Evolutionary conservation across 2,888 invertebrate species (phyloP).

Genomic region (Habrosyne pyritoides): DNA sequence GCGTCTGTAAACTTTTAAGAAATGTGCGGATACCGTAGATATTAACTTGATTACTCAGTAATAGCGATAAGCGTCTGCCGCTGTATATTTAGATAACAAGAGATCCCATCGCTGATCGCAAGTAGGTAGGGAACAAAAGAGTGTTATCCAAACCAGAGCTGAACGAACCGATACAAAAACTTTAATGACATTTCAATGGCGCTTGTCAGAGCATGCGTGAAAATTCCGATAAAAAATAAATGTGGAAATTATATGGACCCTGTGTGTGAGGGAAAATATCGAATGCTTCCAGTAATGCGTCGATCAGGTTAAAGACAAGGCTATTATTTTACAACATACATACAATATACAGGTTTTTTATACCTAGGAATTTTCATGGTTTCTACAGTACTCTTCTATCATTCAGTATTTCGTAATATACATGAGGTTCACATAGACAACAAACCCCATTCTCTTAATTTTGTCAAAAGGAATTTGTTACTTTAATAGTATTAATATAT

Average conservation of each 20-base stretch:
- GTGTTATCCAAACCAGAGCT: constrained; percentile 15
- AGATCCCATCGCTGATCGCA: constrained; percentile 20
- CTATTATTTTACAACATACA: neutral
- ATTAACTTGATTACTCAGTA: constrained; percentile 14
- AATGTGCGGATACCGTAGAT: neutral
- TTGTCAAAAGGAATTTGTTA: no score
- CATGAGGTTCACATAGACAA: no score
- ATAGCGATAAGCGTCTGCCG: constrained; percentile 17
- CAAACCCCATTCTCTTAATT: no score
- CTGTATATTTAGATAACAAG: constrained; percentile 23
- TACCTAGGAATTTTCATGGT: no score
- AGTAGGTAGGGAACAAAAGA: neutral
- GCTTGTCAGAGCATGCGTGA: constrained; percentile 36
- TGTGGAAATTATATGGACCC: constrained; percentile 41
- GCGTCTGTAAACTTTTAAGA: constrained; percentile 10
- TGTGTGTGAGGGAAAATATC: neutral
- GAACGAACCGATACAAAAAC: constrained; percentile 35
- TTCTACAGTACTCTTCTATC: no score
- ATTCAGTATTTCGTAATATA: no score
- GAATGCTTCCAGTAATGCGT: neutral
- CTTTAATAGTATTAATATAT: no score
- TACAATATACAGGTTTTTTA: neutral
- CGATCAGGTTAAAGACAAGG: neutral
- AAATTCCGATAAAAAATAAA: constrained; percentile 50
- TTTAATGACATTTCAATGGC: constrained; percentile 54